Conservation (phyloP, 1,140 invertebrate species). For the Papilio dardanus region DNA sequence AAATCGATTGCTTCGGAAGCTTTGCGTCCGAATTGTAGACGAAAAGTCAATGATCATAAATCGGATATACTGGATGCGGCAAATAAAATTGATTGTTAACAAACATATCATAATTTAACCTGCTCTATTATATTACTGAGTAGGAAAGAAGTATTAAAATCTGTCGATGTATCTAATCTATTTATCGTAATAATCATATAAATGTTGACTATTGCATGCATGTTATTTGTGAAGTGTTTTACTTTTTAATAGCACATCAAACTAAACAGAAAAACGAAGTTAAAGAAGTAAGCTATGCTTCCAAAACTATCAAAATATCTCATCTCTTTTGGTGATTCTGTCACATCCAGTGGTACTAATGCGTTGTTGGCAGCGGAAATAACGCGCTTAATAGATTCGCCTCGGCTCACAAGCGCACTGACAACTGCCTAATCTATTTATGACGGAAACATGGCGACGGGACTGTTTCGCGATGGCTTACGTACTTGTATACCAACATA, state of each 20-base stretch:
- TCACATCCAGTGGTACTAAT: conserved; percentile 47
- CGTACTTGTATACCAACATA: conserved; percentile 21
- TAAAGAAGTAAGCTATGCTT: too few relatives aligned
- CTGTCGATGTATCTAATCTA: too few relatives aligned
- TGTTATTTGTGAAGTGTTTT: too few relatives aligned
- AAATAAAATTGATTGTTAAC: neutral
- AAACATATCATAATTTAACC: neutral
- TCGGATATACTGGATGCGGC: conserved; percentile 45
- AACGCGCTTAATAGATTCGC: conserved; percentile 79
- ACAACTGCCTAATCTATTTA: conserved; percentile 79
- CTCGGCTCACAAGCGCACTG: conserved; percentile 64
- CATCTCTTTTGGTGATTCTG: conserved; percentile 23
- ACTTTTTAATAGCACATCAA: too few relatives aligned
- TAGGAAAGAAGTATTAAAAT: too few relatives aligned
- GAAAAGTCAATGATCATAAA: conserved; percentile 41
- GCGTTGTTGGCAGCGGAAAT: conserved; percentile 66
- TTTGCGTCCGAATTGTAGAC: conserved; percentile 70
- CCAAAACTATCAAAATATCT: neutral
- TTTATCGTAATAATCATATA: too few relatives aligned
- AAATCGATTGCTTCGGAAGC: conserved; percentile 80
- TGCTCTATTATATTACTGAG: too few relatives aligned
- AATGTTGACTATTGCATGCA: too few relatives aligned
- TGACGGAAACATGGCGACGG: conserved; percentile 57
- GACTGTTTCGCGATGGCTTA: conserved; percentile 45
- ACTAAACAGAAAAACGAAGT: too few relatives aligned